phyloP scores from a whole-genome alignment of 2,113 vertebrate genomes.

The Lanius ludovicianus region DNA sequence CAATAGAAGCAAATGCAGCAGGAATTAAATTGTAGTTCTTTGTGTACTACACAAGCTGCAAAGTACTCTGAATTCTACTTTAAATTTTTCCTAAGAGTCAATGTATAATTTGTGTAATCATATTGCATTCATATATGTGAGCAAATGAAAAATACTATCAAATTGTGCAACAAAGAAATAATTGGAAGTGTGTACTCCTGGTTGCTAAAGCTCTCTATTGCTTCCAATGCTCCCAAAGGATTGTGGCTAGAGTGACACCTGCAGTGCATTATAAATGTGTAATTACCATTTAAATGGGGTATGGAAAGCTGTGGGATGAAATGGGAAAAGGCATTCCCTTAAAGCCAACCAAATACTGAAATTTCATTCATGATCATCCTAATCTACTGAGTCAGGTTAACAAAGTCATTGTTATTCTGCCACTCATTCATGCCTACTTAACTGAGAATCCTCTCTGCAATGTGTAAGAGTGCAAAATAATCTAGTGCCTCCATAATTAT shows the following conservation, averaged over 20 bases:
- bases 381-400: slow-evolving; percentile 63
- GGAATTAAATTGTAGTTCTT: slow-evolving; percentile 47
- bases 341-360: slow-evolving; percentile 51
- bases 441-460: background rate
- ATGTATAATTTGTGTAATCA: slow-evolving; percentile 62
- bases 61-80: slow-evolving; percentile 2
- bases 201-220: slow-evolving; percentile 44
- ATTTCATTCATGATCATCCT: slow-evolving; percentile 58
- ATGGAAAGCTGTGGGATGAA: slow-evolving; percentile 62
- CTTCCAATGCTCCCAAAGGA: slow-evolving; percentile 57
- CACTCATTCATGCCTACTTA: slow-evolving; percentile 43
- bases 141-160: slow-evolving; percentile 49
- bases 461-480: background rate
- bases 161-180: slow-evolving; percentile 62
- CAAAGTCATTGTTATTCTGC: slow-evolving; percentile 64
- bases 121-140: slow-evolving; percentile 43
- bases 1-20: slow-evolving; percentile 51
- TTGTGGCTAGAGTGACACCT: slow-evolving; percentile 58
- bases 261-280: slow-evolving; percentile 72
- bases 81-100: slow-evolving; percentile 39
- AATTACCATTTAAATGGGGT: slow-evolving; percentile 78
- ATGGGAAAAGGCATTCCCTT: slow-evolving; percentile 60
- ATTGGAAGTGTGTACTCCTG: slow-evolving; percentile 25
- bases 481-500: slow-evolving; percentile 24
- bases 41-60: slow-evolving; percentile 14